Evolutionary conservation across 2,113 vertebrate genomes (phyloP).

Genomic region (Pseudolaguvia tuberculata): DNA sequence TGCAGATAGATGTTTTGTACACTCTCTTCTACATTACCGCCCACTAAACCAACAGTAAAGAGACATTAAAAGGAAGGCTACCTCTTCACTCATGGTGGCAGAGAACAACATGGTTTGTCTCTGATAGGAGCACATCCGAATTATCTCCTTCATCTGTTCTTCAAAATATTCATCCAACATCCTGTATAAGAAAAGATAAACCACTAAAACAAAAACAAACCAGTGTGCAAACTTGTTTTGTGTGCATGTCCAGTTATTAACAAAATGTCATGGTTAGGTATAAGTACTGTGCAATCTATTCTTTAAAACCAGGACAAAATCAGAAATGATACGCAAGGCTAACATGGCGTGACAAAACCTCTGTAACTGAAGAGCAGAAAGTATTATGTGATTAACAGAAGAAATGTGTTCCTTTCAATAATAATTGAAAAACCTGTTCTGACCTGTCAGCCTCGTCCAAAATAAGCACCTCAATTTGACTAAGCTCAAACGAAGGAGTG

Average conservation of each 20-base stretch:
- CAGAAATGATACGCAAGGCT: not conserved
- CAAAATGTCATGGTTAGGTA: not conserved
- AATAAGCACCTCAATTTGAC: constrained; percentile 89
- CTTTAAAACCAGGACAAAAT: not conserved
- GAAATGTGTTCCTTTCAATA: no score
- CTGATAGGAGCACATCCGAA: constrained; percentile 85
- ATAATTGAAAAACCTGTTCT: not conserved
- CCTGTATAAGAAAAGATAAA: constrained; percentile 58
- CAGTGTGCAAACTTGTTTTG: not conserved
- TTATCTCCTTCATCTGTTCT: constrained; percentile 99
- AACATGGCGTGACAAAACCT: not conserved
- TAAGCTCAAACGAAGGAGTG: constrained; percentile 90
- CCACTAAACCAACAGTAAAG: not conserved
- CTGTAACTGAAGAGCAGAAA: not conserved
- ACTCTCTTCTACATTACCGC: not conserved
- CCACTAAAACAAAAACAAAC: not conserved
- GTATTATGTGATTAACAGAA: not conserved
- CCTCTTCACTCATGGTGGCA: constrained; percentile 96
- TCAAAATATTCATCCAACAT: constrained; percentile 99
- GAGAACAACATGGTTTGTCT: constrained; percentile 97
- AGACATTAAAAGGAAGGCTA: constrained; percentile 46
- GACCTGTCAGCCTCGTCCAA: constrained; percentile 95
- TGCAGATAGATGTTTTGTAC: not conserved
- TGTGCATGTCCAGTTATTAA: no score
- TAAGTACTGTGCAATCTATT: not conserved